phyloP scores from a whole-genome alignment of 2,888 invertebrate species.

The Melinaea marsaeus region DNA sequence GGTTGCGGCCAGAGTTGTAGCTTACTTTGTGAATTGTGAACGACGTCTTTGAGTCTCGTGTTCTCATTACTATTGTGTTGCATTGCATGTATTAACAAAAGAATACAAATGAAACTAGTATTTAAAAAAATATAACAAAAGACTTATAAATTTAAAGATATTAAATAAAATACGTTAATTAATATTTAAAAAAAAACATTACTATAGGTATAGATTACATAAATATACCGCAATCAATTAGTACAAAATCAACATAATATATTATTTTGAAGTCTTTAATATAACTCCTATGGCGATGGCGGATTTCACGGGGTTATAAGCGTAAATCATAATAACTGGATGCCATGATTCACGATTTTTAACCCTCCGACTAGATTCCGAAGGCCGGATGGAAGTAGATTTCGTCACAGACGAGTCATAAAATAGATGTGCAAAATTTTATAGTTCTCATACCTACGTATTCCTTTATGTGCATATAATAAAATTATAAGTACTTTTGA shows the following conservation, averaged over 20 bases:
- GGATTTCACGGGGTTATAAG: constrained; percentile 15
- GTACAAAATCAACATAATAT: background rate
- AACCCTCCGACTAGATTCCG: constrained; percentile 46
- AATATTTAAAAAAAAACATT: background rate
- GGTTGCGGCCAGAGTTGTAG: constrained; percentile 5
- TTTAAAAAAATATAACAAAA: background rate
- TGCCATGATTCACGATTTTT: constrained; percentile 67
- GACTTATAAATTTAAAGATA: background rate
- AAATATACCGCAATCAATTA: background rate
- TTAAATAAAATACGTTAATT: background rate
- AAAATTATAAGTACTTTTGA: background rate
- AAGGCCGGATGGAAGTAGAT: constrained; percentile 26
- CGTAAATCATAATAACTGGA: constrained; percentile 61
- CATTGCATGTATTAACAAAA: background rate
- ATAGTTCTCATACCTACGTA: background rate
- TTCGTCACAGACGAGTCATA: constrained; percentile 26
- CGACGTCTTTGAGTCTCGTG: constrained; percentile 10
- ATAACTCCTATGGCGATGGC: constrained; percentile 5
- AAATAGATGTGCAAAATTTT: constrained; percentile 8
- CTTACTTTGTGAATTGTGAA: constrained; percentile 5
- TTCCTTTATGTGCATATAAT: background rate
- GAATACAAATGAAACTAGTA: background rate
- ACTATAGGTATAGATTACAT: background rate
- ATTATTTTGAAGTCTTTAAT: constrained; percentile 8
- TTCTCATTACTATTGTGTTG: background rate